These are phyloP conservation scores for Ia io DNA, from an alignment of 2,113 vertebrate genomes.

Conservation along the genomic window DNA sequence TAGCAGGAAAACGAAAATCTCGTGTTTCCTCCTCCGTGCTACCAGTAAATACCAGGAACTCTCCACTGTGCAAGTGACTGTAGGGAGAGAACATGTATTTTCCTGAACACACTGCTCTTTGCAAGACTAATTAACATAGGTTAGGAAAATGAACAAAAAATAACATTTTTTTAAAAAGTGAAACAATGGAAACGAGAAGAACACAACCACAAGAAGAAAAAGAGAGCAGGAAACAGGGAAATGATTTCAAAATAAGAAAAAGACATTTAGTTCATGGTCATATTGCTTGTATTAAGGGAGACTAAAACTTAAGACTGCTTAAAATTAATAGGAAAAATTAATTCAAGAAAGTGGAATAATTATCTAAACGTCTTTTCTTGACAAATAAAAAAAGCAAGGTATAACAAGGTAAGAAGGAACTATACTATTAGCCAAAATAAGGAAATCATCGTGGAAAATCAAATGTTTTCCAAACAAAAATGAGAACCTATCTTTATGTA, in stretches of 20 bases:
- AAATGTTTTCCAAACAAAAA: background rate
- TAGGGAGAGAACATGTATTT: background rate
- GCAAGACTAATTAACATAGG: background rate
- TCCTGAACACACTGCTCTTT: background rate
- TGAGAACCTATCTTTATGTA: background rate
- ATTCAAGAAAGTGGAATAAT: background rate
- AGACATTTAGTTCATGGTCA: background rate
- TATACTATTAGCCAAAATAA: background rate
- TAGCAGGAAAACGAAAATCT: background rate
- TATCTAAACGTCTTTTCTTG: background rate
- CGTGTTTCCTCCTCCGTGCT: background rate
- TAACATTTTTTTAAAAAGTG: too few relatives aligned
- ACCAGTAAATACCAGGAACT: background rate
- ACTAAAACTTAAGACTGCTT: background rate
- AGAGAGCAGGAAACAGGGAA: background rate
- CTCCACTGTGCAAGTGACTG: background rate
- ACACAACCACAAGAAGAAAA: accelerated
- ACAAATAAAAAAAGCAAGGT: background rate
- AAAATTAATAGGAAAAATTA: background rate
- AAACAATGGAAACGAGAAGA: background rate
- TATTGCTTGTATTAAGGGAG: background rate
- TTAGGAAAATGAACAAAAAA: background rate
- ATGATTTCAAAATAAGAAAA: background rate
- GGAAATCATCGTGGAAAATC: background rate
- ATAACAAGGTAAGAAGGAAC: background rate